Evolutionary conservation across 2,888 invertebrate species (phyloP).

Genomic region (Aquatica leii): DNA sequence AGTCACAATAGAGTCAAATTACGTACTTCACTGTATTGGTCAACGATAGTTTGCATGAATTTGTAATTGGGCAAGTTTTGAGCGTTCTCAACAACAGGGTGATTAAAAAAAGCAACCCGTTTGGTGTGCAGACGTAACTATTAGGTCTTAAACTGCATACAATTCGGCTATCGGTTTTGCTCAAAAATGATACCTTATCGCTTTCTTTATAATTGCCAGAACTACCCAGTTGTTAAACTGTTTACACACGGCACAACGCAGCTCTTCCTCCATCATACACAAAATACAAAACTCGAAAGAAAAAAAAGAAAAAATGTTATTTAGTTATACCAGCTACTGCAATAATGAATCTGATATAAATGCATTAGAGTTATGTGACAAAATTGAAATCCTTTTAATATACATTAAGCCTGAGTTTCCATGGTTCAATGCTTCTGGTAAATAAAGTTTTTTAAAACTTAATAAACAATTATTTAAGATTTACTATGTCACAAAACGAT

Average conservation of each 20-base stretch:
- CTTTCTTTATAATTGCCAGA: slow-evolving; percentile 85
- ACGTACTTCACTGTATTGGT: slow-evolving; percentile 80
- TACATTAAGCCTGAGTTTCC: too few species aligned
- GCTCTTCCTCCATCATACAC: slow-evolving; percentile 91
- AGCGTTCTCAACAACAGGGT: slow-evolving; percentile 83
- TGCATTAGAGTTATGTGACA: too few species aligned
- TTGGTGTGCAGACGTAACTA: slow-evolving; percentile 89
- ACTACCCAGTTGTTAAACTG: slow-evolving; percentile 78
- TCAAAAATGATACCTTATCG: slow-evolving; percentile 92
- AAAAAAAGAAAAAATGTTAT: too few species aligned
- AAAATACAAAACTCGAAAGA: slow-evolving; percentile 20
- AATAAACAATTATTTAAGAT: too few species aligned
- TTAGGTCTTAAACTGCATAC: slow-evolving; percentile 88
- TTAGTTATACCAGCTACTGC: too few species aligned
- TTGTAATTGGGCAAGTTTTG: slow-evolving; percentile 89
- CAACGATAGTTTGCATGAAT: slow-evolving; percentile 93
- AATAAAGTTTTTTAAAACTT: too few species aligned
- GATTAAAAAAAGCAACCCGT: slow-evolving; percentile 69
- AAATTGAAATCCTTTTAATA: too few species aligned
- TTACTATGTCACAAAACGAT: too few species aligned
- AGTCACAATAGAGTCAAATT: slow-evolving; percentile 86
- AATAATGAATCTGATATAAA: too few species aligned
- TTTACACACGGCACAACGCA: slow-evolving; percentile 93
- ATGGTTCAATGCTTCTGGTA: too few species aligned
- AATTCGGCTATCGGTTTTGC: slow-evolving; percentile 98